A percentile compares a stretch with the other conserved stretches of the same genome.
phyloP scores from a whole-genome alignment of 2,888 invertebrate genomes.

The Lottia scabra region DNA sequence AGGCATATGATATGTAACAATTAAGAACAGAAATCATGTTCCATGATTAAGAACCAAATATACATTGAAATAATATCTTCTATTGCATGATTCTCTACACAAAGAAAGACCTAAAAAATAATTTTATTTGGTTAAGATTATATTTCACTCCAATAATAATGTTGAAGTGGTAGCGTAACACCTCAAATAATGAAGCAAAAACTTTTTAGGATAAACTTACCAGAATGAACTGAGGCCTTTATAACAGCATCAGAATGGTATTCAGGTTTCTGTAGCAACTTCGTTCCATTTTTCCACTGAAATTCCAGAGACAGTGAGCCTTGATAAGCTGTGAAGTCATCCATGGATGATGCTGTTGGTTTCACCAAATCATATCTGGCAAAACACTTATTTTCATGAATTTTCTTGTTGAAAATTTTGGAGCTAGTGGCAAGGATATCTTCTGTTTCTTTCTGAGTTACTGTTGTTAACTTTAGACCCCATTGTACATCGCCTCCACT shows the following conservation, averaged over 20 bases:
- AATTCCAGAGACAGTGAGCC: slow-evolving; percentile 43
- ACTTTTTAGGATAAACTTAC: background rate
- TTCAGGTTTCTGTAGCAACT: slow-evolving; percentile 45
- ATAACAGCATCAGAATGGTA: slow-evolving; percentile 39
- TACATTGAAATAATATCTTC: no score
- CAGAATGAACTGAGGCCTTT: slow-evolving; percentile 37
- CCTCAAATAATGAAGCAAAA: no score
- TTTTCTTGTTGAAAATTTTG: background rate
- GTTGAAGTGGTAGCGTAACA: no score
- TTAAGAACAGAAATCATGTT: no score
- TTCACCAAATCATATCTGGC: slow-evolving; percentile 23
- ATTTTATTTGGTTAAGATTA: no score
- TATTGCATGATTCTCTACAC: no score
- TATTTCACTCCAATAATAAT: no score
- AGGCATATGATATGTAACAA: no score
- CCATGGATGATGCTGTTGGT: background rate
- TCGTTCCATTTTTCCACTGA: slow-evolving; percentile 39
- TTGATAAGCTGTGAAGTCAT: slow-evolving; percentile 26
- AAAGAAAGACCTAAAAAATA: no score
- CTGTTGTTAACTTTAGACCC: slow-evolving; percentile 35
- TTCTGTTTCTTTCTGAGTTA: slow-evolving; percentile 15
- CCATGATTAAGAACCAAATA: no score
- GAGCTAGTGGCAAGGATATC: background rate
- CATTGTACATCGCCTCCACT: slow-evolving; percentile 30
- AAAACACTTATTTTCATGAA: slow-evolving; percentile 6